Base-by-base conservation (phyloP, 30 jellyfish, hydroid and myxozoan species). In the Turritopsis dohrnii region DNA sequence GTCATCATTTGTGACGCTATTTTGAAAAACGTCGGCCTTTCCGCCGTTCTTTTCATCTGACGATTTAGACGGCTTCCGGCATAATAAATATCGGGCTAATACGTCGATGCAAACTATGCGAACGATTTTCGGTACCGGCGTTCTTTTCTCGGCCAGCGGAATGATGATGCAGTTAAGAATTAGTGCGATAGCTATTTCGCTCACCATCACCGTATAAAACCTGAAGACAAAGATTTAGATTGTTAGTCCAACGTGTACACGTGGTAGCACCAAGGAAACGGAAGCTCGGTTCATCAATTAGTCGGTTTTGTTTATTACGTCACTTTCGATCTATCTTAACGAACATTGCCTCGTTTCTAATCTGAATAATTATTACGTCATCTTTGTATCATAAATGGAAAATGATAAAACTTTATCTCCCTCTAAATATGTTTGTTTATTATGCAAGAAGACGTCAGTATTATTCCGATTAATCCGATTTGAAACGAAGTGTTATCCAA, bases 111-210 rank as follows among this genome's bases (percentile, higher is more conserved):
- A 72, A 20, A 89, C 28, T 60, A 41, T 75, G 41, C 79, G 83
- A 73, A 85, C 79, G 77, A 82, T 25, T 7, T 73, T 66, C 13
- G 96, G 90, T 16, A 90, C 90, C 28, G 96, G 94, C 60, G 52
- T 87, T 21, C 74, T 88, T 41, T 88, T 60, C 7, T 90, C 71
- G 18, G 94, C 94, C 88, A 90, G 80, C 17, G 94, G 75, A 30
- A 89, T 89, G 29, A 89, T 88, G 71, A 84, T 81, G 83, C 96
- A 89, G 66, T 89, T 89, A 27, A 89, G 88, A 81, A 85, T 72
- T 53, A 89, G 80, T 0, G 96, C 96, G 18, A 89, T 66, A 16
- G 92, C 96, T 18, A 89, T 89, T 65, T 89, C 95, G 20, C 79
- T 76, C 91, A 89, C 85, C 79, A 89, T 86, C 16, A 90, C 89